phyloP scores from a whole-genome alignment of 2,797 vertebrate genomes.

The Enteromius anoplus region DNA sequence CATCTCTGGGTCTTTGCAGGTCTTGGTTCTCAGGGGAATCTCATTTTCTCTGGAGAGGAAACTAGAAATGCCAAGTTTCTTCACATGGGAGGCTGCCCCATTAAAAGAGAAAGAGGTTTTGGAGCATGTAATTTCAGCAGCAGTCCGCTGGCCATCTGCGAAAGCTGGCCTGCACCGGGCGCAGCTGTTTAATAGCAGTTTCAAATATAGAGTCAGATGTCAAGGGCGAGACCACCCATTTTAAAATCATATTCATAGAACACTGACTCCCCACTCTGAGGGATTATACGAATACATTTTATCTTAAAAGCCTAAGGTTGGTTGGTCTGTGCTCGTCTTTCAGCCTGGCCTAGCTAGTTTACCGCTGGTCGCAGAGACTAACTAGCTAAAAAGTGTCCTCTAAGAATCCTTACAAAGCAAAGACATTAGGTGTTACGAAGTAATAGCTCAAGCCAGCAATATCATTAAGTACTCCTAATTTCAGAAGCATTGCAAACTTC shows the following conservation, averaged over 20 bases:
- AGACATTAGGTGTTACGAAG: background rate
- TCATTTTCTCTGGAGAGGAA: constrained; percentile 61
- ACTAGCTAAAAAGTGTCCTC: background rate
- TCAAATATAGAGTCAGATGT: constrained; percentile 62
- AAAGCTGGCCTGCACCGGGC: constrained; percentile 52
- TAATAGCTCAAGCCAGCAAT: background rate
- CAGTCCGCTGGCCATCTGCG: constrained; percentile 58
- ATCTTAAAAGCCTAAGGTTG: background rate
- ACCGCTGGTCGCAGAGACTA: background rate
- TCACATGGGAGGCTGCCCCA: constrained; percentile 58
- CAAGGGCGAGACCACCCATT: constrained; percentile 46
- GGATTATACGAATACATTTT: background rate
- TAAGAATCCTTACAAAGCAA: background rate
- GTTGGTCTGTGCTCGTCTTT: background rate
- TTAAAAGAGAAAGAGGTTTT: constrained; percentile 61
- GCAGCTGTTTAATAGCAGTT: constrained; percentile 66
- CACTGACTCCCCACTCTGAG: constrained; percentile 1
- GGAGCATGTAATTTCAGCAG: constrained; percentile 65
- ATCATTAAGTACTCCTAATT: background rate
- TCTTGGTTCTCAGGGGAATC: constrained; percentile 46
- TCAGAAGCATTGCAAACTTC: background rate
- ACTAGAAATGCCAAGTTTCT: constrained; percentile 57
- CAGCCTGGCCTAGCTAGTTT: background rate
- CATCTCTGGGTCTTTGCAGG: constrained; percentile 19
- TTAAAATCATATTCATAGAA: constrained; percentile 47